These are phyloP conservation scores for Trididemnum miniatum DNA, from an alignment of 23 tunicate genomes.

Conservation along the genomic window DNA sequence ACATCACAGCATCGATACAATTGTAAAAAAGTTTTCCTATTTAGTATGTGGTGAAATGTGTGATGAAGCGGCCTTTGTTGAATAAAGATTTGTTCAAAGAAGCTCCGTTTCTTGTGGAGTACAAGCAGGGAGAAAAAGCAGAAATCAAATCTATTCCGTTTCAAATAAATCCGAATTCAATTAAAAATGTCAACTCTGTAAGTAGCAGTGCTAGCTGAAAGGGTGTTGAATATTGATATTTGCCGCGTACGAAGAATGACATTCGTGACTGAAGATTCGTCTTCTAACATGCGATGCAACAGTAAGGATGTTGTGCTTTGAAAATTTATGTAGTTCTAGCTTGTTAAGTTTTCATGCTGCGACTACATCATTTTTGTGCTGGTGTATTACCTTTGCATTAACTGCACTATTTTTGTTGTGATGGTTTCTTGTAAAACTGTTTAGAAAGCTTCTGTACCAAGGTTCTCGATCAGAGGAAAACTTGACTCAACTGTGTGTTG, in stretches of 20 bases:
- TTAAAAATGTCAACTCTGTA: constrained; percentile 63
- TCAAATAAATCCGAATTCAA: constrained; percentile 70
- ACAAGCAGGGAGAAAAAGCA: constrained; percentile 60
- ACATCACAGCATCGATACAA: no score
- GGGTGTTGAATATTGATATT: not conserved
- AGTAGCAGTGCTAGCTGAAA: constrained; percentile 10
- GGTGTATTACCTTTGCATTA: not conserved
- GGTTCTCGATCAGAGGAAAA: constrained; percentile 74
- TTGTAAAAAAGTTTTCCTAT: no score
- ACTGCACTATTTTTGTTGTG: no score
- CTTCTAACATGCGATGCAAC: no score
- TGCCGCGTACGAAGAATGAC: no score
- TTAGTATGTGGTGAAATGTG: constrained; percentile 68
- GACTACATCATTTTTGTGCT: no score
- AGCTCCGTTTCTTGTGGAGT: constrained; percentile 67
- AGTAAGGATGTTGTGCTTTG: no score
- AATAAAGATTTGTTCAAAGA: constrained; percentile 71
- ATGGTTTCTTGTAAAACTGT: no score
- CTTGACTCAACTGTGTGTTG: constrained; percentile 63
- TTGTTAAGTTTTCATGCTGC: no score
- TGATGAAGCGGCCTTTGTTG: constrained; percentile 72
- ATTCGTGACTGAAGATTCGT: no score
- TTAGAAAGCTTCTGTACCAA: constrained; percentile 63
- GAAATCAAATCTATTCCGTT: constrained; percentile 49
- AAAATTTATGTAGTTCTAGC: no score